Evolutionary conservation across 1,140 invertebrate species (phyloP).

Genomic region (Cephus cinctus): DNA sequence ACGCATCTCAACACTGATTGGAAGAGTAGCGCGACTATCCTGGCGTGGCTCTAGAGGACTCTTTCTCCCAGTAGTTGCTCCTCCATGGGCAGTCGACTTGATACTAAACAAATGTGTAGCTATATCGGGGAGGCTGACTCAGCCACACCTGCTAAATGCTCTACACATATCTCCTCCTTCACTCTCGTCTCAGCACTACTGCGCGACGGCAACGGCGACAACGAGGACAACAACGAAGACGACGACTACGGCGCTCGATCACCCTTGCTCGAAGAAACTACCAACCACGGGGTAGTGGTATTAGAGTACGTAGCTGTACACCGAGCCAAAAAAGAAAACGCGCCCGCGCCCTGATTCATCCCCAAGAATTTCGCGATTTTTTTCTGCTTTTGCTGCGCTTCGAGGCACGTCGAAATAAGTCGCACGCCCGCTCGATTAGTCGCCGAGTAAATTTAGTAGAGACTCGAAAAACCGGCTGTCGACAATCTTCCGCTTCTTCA

Average conservation of each 20-base stretch:
- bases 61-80: constrained; percentile 36
- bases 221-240: too few species aligned
- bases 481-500: too few species aligned
- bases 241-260: constrained; percentile 34
- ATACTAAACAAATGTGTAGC: constrained; percentile 45
- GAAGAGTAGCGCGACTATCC: too few species aligned
- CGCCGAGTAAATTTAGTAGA: constrained; percentile 30
- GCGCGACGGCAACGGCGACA: too few species aligned
- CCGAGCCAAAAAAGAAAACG: constrained; percentile 53
- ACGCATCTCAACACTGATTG: too few species aligned
- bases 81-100: constrained; percentile 46
- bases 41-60: too few species aligned
- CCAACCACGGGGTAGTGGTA: too few species aligned
- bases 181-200: too few species aligned
- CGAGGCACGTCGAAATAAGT: constrained; percentile 15
- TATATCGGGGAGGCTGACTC: constrained; percentile 49
- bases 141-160: constrained; percentile 40
- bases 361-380: constrained; percentile 23
- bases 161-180: constrained; percentile 4
- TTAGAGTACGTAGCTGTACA: too few species aligned
- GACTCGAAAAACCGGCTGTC: too few species aligned
- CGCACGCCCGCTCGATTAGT: constrained; percentile 26
- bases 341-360: constrained; percentile 34
- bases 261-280: too few species aligned
- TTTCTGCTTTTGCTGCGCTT: constrained; percentile 12